Evolutionary conservation across 2,888 invertebrate genomes (phyloP).

Genomic region (Drosophila setosimentum): DNA sequence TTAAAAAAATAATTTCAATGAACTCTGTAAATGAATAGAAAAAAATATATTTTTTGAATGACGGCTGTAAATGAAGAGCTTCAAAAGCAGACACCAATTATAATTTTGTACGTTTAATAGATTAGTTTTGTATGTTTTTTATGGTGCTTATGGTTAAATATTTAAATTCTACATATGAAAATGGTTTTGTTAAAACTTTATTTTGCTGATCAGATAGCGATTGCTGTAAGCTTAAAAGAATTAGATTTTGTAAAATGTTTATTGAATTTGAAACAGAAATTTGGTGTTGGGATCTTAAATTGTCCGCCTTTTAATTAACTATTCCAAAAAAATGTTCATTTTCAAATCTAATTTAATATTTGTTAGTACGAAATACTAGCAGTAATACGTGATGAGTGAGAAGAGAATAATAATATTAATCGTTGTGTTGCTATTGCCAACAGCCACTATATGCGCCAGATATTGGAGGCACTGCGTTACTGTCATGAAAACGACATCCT

Average conservation of each 20-base stretch:
- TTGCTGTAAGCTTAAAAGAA: not conserved
- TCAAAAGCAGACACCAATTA: not conserved
- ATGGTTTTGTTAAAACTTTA: not conserved
- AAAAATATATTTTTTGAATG: not conserved
- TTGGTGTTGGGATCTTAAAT: not conserved
- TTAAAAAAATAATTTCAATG: not conserved
- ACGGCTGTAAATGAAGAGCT: not conserved
- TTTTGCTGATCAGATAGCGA: not conserved
- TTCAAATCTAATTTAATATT: not conserved
- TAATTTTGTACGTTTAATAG: not conserved
- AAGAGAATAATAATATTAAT: constrained; percentile 57
- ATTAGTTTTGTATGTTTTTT: not conserved
- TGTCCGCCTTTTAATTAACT: not conserved
- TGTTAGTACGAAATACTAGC: not conserved
- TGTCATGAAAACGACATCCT: constrained; percentile 99
- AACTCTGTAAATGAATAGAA: not conserved
- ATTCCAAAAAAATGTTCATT: not conserved
- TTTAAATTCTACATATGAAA: not conserved
- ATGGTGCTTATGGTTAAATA: not conserved
- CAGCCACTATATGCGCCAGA: constrained; percentile 99
- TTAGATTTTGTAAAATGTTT: not conserved
- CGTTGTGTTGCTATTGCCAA: not conserved
- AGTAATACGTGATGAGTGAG: not conserved
- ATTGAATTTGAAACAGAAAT: not conserved
- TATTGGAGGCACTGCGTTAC: constrained; percentile 97